Conservation (phyloP, 2,888 invertebrate species). For the Hypomecis punctinalis region DNA sequence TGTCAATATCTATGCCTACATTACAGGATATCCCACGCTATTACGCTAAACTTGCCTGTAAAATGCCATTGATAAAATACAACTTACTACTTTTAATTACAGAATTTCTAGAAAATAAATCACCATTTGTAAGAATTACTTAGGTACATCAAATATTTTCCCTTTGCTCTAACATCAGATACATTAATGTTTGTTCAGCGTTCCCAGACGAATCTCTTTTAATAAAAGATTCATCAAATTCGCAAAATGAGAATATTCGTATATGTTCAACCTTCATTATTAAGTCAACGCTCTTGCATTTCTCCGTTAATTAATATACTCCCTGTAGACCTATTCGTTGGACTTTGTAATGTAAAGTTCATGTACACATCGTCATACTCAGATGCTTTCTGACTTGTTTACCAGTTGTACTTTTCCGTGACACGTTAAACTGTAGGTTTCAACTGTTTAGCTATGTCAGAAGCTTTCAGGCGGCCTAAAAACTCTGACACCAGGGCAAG, state of each 20-base stretch:
- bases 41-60: no score
- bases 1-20: no score
- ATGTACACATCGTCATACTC: no score
- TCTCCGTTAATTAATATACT: conserved; percentile 1
- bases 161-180: not conserved
- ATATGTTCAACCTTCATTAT: not conserved
- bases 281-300: conserved; percentile 11
- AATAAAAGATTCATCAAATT: conserved; percentile 5
- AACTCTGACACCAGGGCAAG: no score
- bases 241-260: conserved; percentile 4
- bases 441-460: no score
- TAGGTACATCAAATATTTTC: conserved; percentile 2
- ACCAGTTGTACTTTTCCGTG: no score
- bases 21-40: no score
- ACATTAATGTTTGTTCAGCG: conserved; percentile 10
- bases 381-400: no score
- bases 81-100: no score
- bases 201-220: conserved; percentile 8
- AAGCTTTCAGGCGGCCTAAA: no score
- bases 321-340: not conserved
- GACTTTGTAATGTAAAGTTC: not conserved
- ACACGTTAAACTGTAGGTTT: no score
- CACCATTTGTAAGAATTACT: conserved; percentile 1
- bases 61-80: no score
- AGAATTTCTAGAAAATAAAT: not conserved